Base-by-base conservation (phyloP, 2,888 invertebrate species). In the Mechanitis mazaeus region DNA sequence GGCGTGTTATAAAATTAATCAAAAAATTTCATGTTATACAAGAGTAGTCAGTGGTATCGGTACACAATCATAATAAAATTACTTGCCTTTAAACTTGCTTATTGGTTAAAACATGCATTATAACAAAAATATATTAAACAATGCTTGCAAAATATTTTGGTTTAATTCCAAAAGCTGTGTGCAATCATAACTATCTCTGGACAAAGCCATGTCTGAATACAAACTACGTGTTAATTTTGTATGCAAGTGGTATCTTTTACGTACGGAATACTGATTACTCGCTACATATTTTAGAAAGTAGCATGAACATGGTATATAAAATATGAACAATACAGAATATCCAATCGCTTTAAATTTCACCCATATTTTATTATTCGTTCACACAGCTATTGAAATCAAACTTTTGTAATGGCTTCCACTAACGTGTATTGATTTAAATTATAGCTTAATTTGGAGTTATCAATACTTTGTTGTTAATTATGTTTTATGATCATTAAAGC, bases 151-250 rank as follows among this genome's bases (percentile, higher is more conserved):
- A 50, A 50, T 50, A 50, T 50, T 60, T 60, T 55, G 57, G 38
- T 58, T 55, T 54, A 56, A 63, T 60, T 58, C 45, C 60, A 55
- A 60, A 64, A 64, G 58, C 58, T 58, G 55, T 60, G 60, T 58
- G 55, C 50, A 64, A 60, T 64, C 55, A 60, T 58, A 60, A 64
- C 60, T 60, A 60, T 56, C 55, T 56, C 63, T 47, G 63, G 60
- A 64, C 60, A 64, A 58, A 60, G 58, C 63, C 35, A 55, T 45
- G 60, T 55, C 60, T 54, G 60, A 64, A 64, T 58, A 58, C 55
- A 55, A 64, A 63, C 60, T 60, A 63, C 63, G 54, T 58, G 60
- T 60, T 60, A 60, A 63, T 63, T 63, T 63, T 55, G 63, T 63
- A 64, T 64, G 63, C 63, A 60, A 64, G 60, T 42, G 57, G 55